Conservation (phyloP, 2,113 vertebrate species). For the Malurus elegans region DNA sequence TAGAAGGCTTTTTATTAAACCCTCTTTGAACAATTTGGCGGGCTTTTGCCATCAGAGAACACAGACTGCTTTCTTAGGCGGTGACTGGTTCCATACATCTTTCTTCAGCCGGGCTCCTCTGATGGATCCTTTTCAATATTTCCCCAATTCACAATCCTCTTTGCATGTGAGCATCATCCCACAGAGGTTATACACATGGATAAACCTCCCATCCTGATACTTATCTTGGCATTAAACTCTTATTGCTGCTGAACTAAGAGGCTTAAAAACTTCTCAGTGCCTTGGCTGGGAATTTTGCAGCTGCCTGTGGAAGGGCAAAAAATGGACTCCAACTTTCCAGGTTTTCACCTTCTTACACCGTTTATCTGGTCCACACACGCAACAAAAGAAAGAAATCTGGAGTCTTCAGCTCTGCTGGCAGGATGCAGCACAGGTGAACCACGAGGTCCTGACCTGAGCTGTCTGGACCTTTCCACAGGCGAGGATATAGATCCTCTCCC, state of each 20-base stretch:
- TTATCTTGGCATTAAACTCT: background rate
- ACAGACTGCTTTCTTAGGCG: background rate
- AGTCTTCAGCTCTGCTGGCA: background rate
- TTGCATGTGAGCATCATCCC: background rate
- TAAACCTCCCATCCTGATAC: background rate
- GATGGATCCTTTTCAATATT: background rate
- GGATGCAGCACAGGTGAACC: background rate
- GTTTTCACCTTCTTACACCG: rapidly evolving
- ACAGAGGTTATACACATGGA: background rate
- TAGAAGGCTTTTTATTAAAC: background rate
- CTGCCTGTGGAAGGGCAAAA: background rate
- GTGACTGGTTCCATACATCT: background rate
- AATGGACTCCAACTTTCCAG: background rate
- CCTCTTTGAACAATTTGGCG: background rate
- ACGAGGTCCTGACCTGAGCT: background rate
- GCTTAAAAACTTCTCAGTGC: background rate
- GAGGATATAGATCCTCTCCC: background rate
- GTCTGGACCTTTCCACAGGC: background rate
- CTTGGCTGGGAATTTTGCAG: background rate
- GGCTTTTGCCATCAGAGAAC: background rate
- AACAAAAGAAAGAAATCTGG: background rate
- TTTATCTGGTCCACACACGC: rapidly evolving
- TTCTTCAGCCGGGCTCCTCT: background rate
- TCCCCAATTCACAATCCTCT: background rate
- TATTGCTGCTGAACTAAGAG: background rate